phyloP scores from a whole-genome alignment of 1,140 invertebrate genomes.

The Papilio helenus region DNA sequence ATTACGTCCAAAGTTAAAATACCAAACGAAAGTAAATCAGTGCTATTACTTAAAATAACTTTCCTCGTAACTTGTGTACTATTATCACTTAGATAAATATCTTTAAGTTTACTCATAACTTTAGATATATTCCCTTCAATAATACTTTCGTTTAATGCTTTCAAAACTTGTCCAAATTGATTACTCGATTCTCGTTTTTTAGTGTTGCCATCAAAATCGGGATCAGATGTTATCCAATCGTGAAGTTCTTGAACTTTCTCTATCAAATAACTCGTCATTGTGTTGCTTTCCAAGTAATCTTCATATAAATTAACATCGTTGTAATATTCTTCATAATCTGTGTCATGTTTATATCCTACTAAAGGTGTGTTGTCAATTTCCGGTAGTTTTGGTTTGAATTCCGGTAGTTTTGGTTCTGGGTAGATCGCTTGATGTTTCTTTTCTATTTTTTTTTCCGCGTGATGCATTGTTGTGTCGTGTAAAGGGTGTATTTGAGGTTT shows the following conservation, averaged over 20 bases:
- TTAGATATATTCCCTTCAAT: constrained; percentile 76
- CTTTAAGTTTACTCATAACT: constrained; percentile 77
- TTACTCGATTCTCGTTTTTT: constrained; percentile 47
- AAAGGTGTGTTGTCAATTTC: constrained; percentile 52
- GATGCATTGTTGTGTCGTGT: constrained; percentile 63
- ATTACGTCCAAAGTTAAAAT: constrained; percentile 84
- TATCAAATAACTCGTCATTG: constrained; percentile 75
- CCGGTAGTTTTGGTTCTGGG: constrained; percentile 50
- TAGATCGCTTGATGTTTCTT: constrained; percentile 70
- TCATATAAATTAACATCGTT: constrained; percentile 74
- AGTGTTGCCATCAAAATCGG: constrained; percentile 58
- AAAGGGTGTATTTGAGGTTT: constrained; percentile 72
- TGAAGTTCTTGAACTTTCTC: constrained; percentile 82
- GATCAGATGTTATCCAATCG: constrained; percentile 78
- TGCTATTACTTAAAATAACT: constrained; percentile 76
- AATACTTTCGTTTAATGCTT: constrained; percentile 79
- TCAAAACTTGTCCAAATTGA: constrained; percentile 66
- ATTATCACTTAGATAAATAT: constrained; percentile 79
- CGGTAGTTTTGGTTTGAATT: constrained; percentile 67
- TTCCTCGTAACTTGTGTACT: constrained; percentile 56
- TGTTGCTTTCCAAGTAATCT: constrained; percentile 75
- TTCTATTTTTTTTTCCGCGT: constrained; percentile 69
- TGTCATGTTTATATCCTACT: constrained; percentile 50
- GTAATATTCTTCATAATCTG: constrained; percentile 68
- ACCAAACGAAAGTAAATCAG: constrained; percentile 83